Conservation (phyloP, 92 coral and sea anemone species). For the Umimayanthus kanabou region DNA sequence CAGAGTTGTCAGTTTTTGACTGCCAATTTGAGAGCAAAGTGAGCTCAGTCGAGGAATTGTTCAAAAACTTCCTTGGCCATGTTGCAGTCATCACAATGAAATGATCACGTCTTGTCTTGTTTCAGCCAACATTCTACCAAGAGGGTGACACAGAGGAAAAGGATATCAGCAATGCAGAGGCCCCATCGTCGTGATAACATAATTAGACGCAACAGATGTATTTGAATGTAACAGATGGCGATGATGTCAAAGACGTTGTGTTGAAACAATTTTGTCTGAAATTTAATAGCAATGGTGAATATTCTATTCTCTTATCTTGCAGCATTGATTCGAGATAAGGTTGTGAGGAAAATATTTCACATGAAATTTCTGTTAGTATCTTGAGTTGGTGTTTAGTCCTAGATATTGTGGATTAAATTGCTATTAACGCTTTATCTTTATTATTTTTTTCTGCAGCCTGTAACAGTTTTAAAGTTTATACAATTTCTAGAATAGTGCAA, state of each 20-base stretch:
- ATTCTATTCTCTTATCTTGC: background rate
- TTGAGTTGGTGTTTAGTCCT: too few relatives aligned
- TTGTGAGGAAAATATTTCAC: too few relatives aligned
- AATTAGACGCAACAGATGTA: background rate
- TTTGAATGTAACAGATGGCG: background rate
- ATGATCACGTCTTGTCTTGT: slow-evolving; percentile 10
- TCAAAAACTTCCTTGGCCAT: too few relatives aligned
- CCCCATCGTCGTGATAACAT: background rate
- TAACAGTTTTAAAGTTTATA: too few relatives aligned
- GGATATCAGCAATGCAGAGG: background rate
- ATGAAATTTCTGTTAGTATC: background rate
- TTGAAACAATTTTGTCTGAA: background rate
- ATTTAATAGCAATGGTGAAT: background rate
- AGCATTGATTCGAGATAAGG: background rate
- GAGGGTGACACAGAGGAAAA: slow-evolving; percentile 12
- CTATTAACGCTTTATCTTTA: too few relatives aligned
- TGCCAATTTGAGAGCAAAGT: too few relatives aligned
- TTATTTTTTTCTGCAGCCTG: too few relatives aligned
- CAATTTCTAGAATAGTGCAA: too few relatives aligned
- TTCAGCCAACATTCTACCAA: slow-evolving; percentile 93
- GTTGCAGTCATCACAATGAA: too few relatives aligned
- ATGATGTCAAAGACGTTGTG: slow-evolving; percentile 14
- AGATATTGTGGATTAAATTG: too few relatives aligned
- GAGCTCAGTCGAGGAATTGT: too few relatives aligned
- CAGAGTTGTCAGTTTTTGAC: too few relatives aligned